Conservation (phyloP, 2,113 vertebrate genomes). For the Otolemur garnettii region DNA sequence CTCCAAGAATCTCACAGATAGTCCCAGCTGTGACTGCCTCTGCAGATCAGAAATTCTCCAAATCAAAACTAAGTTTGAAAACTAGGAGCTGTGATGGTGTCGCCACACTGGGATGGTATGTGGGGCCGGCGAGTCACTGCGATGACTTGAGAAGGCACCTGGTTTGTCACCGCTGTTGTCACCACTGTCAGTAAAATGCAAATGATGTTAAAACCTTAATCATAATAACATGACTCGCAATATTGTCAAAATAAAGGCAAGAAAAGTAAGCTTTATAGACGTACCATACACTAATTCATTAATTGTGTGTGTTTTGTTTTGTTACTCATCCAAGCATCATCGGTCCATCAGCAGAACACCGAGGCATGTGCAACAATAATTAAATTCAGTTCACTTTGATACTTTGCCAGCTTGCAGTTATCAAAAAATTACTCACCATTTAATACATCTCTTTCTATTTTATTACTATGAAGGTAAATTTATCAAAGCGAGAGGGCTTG, state of each 20-base stretch:
- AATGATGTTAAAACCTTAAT: conserved; percentile 48
- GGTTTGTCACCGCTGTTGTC: background rate
- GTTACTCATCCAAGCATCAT: background rate
- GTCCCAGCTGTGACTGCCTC: background rate
- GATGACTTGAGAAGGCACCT: background rate
- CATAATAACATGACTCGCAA: conserved; percentile 38
- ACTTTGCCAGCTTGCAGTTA: conserved; percentile 8
- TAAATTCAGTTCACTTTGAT: background rate
- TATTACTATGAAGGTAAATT: conserved; percentile 45
- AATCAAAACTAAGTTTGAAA: background rate
- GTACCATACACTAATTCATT: background rate
- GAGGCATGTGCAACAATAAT: background rate
- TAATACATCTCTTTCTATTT: background rate
- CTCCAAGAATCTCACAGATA: background rate
- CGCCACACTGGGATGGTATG: background rate
- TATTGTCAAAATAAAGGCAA: background rate
- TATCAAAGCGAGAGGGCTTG: conserved; percentile 40
- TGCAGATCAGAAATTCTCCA: background rate
- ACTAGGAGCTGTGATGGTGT: background rate
- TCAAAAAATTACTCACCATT: conserved; percentile 2
- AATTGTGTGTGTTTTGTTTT: background rate
- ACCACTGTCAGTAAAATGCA: conserved; percentile 20
- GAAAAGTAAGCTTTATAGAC: background rate
- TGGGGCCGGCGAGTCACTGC: background rate
- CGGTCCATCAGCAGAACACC: conserved; percentile 11